Percentiles rank a stretch among this genome's conserved stretches.
These are phyloP conservation scores for Tribolium freemani DNA, from an alignment of 2,888 invertebrate genomes.

Conservation along the genomic window DNA sequence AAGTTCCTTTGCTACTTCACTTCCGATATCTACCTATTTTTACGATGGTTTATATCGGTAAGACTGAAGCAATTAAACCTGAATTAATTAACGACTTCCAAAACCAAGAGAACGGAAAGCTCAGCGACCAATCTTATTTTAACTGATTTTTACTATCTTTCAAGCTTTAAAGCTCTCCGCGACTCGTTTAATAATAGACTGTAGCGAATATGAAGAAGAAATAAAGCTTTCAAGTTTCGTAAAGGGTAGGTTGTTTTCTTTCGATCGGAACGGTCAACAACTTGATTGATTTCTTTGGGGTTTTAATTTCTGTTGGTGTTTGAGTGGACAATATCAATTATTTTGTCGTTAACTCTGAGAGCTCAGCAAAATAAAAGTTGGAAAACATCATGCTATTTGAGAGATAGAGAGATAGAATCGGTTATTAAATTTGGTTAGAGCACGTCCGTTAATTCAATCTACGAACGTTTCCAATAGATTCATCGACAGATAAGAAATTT, in stretches of 20 bases:
- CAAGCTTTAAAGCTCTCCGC: neutral
- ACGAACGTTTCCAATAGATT: conserved; percentile 7
- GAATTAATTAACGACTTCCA: neutral
- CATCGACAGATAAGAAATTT: conserved; percentile 4
- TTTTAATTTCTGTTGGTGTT: neutral
- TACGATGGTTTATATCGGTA: too few species aligned
- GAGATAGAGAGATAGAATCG: neutral
- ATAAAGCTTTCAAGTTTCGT: neutral
- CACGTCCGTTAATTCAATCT: conserved; percentile 8
- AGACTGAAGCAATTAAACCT: too few species aligned
- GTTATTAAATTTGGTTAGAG: neutral
- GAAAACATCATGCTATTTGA: neutral
- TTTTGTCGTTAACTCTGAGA: neutral
- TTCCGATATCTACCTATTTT: neutral
- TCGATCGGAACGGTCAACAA: neutral
- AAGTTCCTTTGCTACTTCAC: neutral
- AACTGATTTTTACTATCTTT: neutral
- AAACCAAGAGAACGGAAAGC: neutral
- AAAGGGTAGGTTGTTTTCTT: neutral
- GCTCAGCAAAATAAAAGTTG: neutral
- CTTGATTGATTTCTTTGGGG: neutral
- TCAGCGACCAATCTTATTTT: neutral
- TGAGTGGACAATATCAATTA: neutral
- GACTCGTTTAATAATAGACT: neutral
- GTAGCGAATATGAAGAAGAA: neutral